phyloP scores from a whole-genome alignment of 2,888 invertebrate genomes.

The Tenodera sinensis region DNA sequence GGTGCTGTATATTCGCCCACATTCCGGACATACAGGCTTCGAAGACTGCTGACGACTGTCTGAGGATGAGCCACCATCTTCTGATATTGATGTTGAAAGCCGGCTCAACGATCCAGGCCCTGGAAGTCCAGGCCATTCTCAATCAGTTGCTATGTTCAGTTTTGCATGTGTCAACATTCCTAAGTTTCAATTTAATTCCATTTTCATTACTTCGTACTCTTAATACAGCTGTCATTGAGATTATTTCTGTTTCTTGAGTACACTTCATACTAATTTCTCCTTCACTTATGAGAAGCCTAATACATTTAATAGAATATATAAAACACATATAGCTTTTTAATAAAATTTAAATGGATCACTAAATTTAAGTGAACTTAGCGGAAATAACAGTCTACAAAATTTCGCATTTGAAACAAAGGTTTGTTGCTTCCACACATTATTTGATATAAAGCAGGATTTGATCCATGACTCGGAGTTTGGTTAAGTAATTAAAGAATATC shows the following conservation, averaged over 20 bases:
- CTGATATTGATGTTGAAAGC: background rate
- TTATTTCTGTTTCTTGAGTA: background rate
- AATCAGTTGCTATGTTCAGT: conserved; percentile 15
- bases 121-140: conserved; percentile 32
- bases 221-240: background rate
- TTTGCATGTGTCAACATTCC: background rate
- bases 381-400: too few species aligned
- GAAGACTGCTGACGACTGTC: background rate
- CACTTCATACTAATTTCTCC: background rate
- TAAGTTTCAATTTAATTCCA: background rate
- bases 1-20: conserved; percentile 41
- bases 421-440: too few species aligned
- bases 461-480: too few species aligned
- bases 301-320: too few species aligned
- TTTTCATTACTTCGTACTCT: background rate
- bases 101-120: conserved; percentile 13
- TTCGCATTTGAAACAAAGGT: too few species aligned
- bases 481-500: too few species aligned
- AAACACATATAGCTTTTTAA: too few species aligned
- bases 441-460: too few species aligned
- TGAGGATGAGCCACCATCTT: conserved; percentile 16
- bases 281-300: background rate
- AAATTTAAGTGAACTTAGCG: too few species aligned
- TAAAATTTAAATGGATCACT: too few species aligned
- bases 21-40: conserved; percentile 40